Evolutionary conservation across 2,113 vertebrate species (phyloP), one percentile per base, ranked within the genome.

Genomic region (Halichoerus grypus): DNA sequence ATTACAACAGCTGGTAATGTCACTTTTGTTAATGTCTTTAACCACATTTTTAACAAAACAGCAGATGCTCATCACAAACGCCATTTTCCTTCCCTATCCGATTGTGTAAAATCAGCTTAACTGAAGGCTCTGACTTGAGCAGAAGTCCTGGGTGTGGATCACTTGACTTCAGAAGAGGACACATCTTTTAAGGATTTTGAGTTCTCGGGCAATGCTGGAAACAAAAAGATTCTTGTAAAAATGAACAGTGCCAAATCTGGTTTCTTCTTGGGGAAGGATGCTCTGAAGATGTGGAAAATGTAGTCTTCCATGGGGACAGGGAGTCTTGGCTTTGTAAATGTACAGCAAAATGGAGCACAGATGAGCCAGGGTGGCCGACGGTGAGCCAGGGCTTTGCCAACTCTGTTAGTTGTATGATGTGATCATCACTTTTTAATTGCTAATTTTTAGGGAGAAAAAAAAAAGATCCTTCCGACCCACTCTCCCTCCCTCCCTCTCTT

Each of bases 51-150:
- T 99, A 99, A 99, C 99, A 99, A 98, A 99, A 98, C 98, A 99
- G 98, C 99, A 99, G 99, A 99, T 99, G 99, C 99, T 99, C 98
- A 97, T 98, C 98, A 99, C 99, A 98, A 99, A 99, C 99, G 98
- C 98, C 98, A 98, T 99, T 99, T 99, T 99, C 98, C 99, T 99
- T 98, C 98, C 98, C 98, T 98, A 92, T 97, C 96, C 46, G 94
- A 98, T 98, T 98, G 97, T 98, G 96, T 98, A 88, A 98, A 98
- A 98, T 98, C 97, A 96, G 98, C 94, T 90, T 97, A 97, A 72
- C 95, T 93, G 67, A 42, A 83, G 91, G 97, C 96, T 96, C 97
- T 96, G 97, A 94, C 98, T 98, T 91, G 97, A 97, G 83, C 72
- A 51, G 85, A 96, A 55, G 67, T 93, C 65, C 76, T 90, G 87